A percentile compares a stretch with the other conserved stretches of the same genome.
Evolutionary conservation across 2,113 vertebrate species (phyloP).

Genomic region (Propithecus coquereli): DNA sequence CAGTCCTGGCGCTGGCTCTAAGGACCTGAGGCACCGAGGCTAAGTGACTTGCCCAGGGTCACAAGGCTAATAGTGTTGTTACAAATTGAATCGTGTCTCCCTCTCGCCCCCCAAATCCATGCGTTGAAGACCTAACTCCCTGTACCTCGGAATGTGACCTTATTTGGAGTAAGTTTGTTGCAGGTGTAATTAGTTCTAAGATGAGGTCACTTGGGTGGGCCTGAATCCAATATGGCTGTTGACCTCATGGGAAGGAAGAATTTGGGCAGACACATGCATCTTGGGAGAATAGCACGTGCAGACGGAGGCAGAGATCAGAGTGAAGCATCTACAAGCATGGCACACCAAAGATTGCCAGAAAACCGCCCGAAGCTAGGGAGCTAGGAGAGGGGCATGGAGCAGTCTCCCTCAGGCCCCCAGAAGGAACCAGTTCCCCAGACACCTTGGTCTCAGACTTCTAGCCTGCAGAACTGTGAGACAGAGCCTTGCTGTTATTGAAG

Average conservation of each 20-base stretch:
- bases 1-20: fast-evolving
- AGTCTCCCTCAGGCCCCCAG: background rate
- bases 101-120: background rate
- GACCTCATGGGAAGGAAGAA: background rate
- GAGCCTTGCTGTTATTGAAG: background rate
- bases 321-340: background rate
- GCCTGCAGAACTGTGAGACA: background rate
- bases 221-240: background rate
- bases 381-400: background rate
- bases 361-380: background rate
- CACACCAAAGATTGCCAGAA: background rate
- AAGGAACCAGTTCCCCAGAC: background rate
- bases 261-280: background rate
- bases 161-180: background rate
- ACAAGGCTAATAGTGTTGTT: background rate
- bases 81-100: background rate
- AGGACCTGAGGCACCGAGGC: background rate
- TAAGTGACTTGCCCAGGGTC: background rate
- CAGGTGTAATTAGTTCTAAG: background rate
- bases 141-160: background rate
- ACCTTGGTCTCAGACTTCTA: background rate
- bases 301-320: background rate
- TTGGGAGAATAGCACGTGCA: background rate
- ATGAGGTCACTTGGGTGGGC: background rate
- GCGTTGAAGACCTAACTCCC: background rate